Base-by-base conservation (phyloP, 1,140 invertebrate species). In the Paramacrobiotus metropolitanus region DNA sequence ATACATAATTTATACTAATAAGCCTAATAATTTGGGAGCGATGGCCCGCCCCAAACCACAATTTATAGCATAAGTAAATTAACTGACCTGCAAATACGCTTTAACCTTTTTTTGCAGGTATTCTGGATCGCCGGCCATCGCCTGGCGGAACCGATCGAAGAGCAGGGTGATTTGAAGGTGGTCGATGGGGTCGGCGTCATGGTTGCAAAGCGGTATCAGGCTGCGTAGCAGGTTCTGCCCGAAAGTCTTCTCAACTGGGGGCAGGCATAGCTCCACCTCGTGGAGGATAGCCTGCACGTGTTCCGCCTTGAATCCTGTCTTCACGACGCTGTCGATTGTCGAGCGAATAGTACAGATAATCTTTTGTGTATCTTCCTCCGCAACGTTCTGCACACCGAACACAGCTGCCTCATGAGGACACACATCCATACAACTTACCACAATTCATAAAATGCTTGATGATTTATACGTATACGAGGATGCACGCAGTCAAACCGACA, bases 241-340 rank as follows among this genome's bases (percentile, higher is more conserved):
- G 76, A 93, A 94, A 72, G 85, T 86, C 0, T 82, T 79, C 1
- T 80, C 80, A 70, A 92, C 85, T 72, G 93, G 87, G 70, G 92
- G 94, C 0, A 83, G 75, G 1, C 78, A 73, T 2, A 96, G 68
- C 72, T 95, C 90, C 66, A 91, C 82, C 34, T 78, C 80, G 70
- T 94, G 87, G 21, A 95, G 68, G 48, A 93, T 77, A 67, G 85
- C 86, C 67, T 91, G 85, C 40, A 95, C 79, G 65, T 87, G 82
- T 64, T 85, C 78, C 44, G 79, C 70, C 31, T 83, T 80, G 75
- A 96, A 93, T 1, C 88, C 29, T 4, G 61, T 20, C 15, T 30
- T 28, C 45, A 62, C 61, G 9, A 62, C 21, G n/a, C n/a, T 4
- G 21, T 55, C 48, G 15, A 55, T 24, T 4, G 48, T 55, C 15